These are phyloP conservation scores for Benitochromis conjunctus DNA, from an alignment of 2,113 vertebrate genomes.

Conservation along the genomic window DNA sequence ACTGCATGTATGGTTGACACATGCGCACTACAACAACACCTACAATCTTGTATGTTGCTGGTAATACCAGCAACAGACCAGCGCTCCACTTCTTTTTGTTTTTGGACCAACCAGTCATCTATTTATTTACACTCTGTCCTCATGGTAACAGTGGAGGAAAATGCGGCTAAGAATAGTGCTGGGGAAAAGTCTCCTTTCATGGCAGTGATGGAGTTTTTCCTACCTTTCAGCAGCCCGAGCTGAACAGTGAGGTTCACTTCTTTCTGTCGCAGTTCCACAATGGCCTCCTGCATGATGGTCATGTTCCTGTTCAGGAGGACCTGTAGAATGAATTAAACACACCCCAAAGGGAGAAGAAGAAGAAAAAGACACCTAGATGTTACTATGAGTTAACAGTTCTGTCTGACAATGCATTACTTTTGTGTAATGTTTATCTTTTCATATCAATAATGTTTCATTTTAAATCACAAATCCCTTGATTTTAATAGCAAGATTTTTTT, in stretches of 20 bases:
- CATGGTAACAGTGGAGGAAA: constrained; percentile 52
- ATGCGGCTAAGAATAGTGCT: constrained; percentile 53
- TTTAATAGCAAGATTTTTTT: not conserved
- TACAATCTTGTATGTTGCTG: not conserved
- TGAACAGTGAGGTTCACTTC: constrained; percentile 56
- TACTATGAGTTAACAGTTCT: not conserved
- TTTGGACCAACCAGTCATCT: constrained; percentile 13
- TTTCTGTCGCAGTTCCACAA: constrained; percentile 34
- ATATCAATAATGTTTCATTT: not conserved
- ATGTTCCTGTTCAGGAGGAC: constrained; percentile 51
- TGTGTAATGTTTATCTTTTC: not conserved
- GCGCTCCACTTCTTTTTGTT: not conserved
- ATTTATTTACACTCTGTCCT: constrained; percentile 63
- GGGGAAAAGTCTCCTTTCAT: constrained; percentile 62
- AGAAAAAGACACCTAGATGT: not conserved
- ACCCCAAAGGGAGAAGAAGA: not conserved
- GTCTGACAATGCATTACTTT: not conserved
- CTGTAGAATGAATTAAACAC: constrained; percentile 39
- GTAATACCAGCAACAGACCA: not conserved
- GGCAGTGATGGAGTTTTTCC: constrained; percentile 60
- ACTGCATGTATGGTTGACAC: no score
- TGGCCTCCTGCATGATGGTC: constrained; percentile 32
- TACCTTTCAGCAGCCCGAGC: constrained; percentile 55
- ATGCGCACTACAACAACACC: not conserved
- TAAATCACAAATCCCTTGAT: not conserved